Evolutionary conservation across 2,113 vertebrate genomes (phyloP).

Genomic region (Propithecus coquereli): DNA sequence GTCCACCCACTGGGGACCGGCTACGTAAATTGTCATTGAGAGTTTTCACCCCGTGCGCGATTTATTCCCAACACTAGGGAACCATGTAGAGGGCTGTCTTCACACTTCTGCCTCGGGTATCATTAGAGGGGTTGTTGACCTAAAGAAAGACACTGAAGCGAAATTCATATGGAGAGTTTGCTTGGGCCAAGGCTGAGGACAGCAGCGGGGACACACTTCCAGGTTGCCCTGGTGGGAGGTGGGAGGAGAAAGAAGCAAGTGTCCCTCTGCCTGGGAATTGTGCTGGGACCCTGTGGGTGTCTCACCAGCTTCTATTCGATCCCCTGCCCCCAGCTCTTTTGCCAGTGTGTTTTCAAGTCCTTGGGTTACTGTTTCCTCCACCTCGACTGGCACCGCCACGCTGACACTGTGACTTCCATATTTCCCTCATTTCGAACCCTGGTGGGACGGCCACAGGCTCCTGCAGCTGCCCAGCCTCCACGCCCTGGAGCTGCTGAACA

Average conservation of each 20-base stretch:
- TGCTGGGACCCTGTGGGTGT: neutral
- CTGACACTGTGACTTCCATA: no score
- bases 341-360: neutral
- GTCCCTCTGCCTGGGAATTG: neutral
- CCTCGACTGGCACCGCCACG: rapidly evolving
- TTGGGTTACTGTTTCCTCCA: neutral
- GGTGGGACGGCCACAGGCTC: neutral
- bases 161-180: neutral
- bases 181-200: neutral
- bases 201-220: neutral
- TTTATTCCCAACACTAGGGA: neutral
- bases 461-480: neutral
- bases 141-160: neutral
- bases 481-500: no score
- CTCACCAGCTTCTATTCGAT: neutral
- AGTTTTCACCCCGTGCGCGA: neutral
- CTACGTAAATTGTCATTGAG: neutral
- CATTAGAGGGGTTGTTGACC: neutral
- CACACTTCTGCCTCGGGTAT: neutral
- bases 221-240: neutral
- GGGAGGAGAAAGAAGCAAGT: neutral
- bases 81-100: neutral
- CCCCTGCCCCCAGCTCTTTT: neutral
- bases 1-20: neutral
- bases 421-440: neutral